Conservation (phyloP, 1,140 invertebrate species). For the Solenopsis invicta region DNA sequence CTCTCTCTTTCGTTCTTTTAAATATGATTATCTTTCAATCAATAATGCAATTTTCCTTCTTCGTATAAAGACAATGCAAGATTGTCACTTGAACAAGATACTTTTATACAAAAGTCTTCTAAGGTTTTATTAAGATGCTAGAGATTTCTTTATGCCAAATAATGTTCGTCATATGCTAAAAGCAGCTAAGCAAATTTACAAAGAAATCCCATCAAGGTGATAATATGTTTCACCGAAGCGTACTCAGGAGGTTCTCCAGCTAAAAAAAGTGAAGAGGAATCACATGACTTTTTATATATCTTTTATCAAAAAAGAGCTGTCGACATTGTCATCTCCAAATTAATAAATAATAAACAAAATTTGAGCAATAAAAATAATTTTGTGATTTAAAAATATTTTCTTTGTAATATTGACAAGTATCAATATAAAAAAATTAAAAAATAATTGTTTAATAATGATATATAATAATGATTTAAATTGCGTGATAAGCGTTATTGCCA, state of each 20-base stretch:
- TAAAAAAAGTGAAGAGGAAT: too few species aligned
- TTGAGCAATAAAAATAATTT: too few species aligned
- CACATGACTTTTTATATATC: too few species aligned
- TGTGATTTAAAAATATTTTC: too few species aligned
- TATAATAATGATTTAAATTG: too few species aligned
- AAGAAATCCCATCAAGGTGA: slow-evolving; percentile 32
- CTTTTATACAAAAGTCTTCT: not conserved
- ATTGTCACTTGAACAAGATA: slow-evolving; percentile 27
- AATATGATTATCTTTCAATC: not conserved
- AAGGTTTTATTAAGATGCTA: not conserved
- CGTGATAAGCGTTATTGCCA: too few species aligned
- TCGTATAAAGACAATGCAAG: not conserved
- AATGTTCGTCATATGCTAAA: not conserved
- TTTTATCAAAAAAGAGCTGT: too few species aligned
- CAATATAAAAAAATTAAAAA: too few species aligned
- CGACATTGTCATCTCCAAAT: too few species aligned
- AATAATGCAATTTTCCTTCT: not conserved
- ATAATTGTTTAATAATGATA: too few species aligned
- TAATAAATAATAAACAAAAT: too few species aligned
- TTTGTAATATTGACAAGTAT: too few species aligned
- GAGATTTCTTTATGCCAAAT: not conserved
- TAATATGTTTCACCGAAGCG: slow-evolving; percentile 17
- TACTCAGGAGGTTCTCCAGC: not conserved
- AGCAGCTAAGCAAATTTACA: not conserved
- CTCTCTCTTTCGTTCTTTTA: not conserved